Base-by-base conservation (phyloP, 2,113 vertebrate genomes). In the Gallinago jamesoni region DNA sequence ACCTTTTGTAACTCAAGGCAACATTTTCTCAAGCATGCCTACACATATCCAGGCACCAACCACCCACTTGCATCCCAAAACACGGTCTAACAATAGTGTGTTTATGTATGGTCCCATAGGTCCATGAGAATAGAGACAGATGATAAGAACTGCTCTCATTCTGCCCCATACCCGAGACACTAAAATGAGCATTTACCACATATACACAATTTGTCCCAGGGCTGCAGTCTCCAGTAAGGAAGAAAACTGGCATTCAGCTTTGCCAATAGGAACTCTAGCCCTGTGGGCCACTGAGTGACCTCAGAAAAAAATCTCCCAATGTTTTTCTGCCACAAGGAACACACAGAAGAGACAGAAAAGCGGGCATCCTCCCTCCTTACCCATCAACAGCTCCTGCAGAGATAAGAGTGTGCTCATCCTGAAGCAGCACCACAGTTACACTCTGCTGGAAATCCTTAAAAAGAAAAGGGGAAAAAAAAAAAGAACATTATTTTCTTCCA, bases 371-470 rank as follows among this genome's bases (percentile, higher is more conserved):
- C 43, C 52, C 30, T 96, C 66, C 98, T 98, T 98, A 99, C 99
- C 99, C 99, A 89, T 99, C 99, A 53, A 99, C 99, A 19, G 99
- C 99, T 92, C 99, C 99, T 9, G 99, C 98, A 39, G 99, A 99
- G 87, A 99, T 98, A 84, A 99, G 98, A 8, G 98, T 99, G 95
- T 99, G 98, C 73, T 99, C 98, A 6, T 99, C 99, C 78, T 98
- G 98, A 97, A 99, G 99, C 87, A 99, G 93, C 91, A 99, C 99
- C 86, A 99, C 99, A 2, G 99, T 99, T 75, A 99, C 99, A 52
- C 99, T 99, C 96, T 99, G 99, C 96, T 99, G 99, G 79, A 98
- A 98, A 93, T 99, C 99, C 99, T 99, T 95, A 77, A 56, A 85
- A 50, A 93, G 19, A 89, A 88, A 74, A 86, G 20, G 7, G 41